phyloP scores from a whole-genome alignment of 1,140 invertebrate genomes.

The Drosophila pectinifera region DNA sequence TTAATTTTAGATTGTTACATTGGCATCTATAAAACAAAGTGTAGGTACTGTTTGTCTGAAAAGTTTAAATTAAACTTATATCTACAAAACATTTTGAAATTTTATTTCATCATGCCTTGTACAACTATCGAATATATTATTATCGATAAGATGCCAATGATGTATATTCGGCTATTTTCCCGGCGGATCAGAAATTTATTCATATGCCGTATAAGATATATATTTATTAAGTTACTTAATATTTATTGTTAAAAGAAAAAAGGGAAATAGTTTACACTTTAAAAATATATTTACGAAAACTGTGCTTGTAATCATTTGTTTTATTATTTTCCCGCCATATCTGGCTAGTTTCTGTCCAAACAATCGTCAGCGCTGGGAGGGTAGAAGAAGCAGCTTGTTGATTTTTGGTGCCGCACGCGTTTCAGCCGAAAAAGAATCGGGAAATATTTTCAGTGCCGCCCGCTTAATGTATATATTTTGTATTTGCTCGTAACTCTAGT shows the following conservation, averaged over 20 bases:
- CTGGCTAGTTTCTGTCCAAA: neutral
- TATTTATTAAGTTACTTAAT: neutral
- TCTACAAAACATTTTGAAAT: neutral
- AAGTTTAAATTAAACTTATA: neutral
- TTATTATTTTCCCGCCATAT: neutral
- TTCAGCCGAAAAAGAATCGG: slow-evolving; percentile 48
- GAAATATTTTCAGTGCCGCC: slow-evolving; percentile 29
- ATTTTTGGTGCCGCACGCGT: slow-evolving; percentile 62
- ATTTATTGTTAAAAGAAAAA: too few species aligned
- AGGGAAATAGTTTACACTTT: too few species aligned
- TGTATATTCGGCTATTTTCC: neutral
- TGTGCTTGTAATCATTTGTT: too few species aligned
- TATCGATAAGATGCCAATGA: neutral
- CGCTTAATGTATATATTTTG: slow-evolving; percentile 50
- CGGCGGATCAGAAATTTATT: neutral
- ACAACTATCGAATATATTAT: too few species aligned
- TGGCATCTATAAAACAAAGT: neutral
- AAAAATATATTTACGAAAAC: too few species aligned
- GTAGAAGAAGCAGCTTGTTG: slow-evolving; percentile 49
- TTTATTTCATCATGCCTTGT: too few species aligned
- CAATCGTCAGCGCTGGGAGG: slow-evolving; percentile 1
- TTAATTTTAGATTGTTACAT: neutral
- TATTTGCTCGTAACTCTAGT: slow-evolving; percentile 26
- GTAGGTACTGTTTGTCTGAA: neutral
- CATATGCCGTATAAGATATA: neutral